A percentile compares a stretch with the other conserved stretches of the same genome.
phyloP scores from a whole-genome alignment of 2,888 invertebrate species.

The Ametastegia equiseti region DNA sequence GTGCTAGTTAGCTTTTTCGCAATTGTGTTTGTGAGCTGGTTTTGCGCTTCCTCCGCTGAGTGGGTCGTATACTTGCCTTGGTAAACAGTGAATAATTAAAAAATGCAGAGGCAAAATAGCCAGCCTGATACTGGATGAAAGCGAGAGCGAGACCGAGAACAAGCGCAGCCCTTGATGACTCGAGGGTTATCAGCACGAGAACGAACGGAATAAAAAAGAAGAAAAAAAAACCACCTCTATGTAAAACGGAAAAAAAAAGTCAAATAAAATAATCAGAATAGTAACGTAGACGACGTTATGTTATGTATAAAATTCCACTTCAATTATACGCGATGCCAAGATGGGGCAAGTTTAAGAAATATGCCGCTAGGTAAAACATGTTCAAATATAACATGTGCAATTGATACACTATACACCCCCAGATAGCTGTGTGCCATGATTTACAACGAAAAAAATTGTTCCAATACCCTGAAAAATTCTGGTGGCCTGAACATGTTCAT shows the following conservation, averaged over 20 bases:
- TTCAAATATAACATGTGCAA: background rate
- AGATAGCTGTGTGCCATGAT: too few species aligned
- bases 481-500: too few species aligned
- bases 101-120: constrained; percentile 25
- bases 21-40: constrained; percentile 18
- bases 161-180: constrained; percentile 22
- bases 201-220: constrained; percentile 21
- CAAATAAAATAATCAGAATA: background rate
- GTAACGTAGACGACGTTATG: background rate
- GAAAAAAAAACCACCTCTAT: too few species aligned
- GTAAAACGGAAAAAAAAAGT: background rate
- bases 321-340: background rate
- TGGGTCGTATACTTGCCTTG: constrained; percentile 26
- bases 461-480: too few species aligned
- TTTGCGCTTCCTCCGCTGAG: background rate
- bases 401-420: too few species aligned
- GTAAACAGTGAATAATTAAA: constrained; percentile 41
- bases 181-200: constrained; percentile 8
- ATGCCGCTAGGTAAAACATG: background rate
- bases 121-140: constrained; percentile 2
- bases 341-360: background rate
- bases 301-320: background rate
- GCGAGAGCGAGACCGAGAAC: constrained; percentile 33
- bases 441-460: too few species aligned
- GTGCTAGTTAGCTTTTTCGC: constrained; percentile 10